Evolutionary conservation across 1,140 invertebrate genomes (phyloP), one percentile per base, ranked within the genome.

Genomic region (Zaprionus africanus): DNA sequence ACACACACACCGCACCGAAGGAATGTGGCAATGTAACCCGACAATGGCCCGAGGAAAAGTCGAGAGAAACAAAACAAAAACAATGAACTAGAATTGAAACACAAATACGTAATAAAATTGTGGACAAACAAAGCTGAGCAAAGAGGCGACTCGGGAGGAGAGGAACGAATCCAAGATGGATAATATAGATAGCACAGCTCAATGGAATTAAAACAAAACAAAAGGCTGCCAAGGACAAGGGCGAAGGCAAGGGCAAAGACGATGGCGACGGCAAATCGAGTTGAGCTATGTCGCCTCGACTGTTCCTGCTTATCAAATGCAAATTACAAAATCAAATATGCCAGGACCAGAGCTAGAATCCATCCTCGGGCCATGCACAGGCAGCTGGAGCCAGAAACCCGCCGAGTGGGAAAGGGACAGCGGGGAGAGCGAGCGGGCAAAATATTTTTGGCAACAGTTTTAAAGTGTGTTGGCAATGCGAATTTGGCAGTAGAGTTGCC

Each of bases 171-270:
- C 19, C 67, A 36, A 46, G 56, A 74, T 65, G 82, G 72, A 86
- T 84, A 82, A 86, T 69, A 60, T 74, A 74, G 71, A 81, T 70
- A 75, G 73, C 56, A 60, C 51, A 83, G 78, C 78, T 79, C 77
- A 77, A 88, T 83, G 84, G 65, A 86, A 86, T 86, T 86, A 88
- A 86, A 86, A 88, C 83, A 83, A 86, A 86, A 88, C 83, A 86
- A 79, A 79, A 76, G 74, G 67, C 74, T 60, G 75, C 58, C 70
- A 67, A 74, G 63, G 66, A 75, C 72, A 76, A 70, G 46, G 66
- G 13, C 34, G 15, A n/a, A 5, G 15, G 26, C 26, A 31, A 31
- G 15, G 24, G 65, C 46, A 38, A 38, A 12, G 36, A 38, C 13
- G 36, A 41, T n/a, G 38, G 46, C 46, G 46, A 51, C 46, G 46